Conservation (phyloP, 2,888 invertebrate species). For the Watsonalla binaria region DNA sequence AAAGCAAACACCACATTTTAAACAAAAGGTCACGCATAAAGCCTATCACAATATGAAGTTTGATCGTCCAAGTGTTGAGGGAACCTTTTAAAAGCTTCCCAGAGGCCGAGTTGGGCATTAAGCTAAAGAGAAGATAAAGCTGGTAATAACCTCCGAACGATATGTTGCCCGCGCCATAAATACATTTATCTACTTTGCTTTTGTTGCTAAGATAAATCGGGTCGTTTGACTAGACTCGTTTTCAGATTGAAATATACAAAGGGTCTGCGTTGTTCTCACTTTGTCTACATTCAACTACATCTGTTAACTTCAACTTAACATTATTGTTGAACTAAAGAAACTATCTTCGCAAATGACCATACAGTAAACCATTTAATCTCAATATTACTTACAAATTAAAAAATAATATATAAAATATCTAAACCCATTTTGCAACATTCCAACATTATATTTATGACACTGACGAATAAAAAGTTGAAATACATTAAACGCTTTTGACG, state of each 20-base stretch:
- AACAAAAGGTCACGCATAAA: conserved; percentile 29
- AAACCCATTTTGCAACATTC: too few relatives aligned
- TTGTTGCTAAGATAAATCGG: conserved; percentile 65
- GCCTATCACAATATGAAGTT: conserved; percentile 40
- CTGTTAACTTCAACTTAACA: conserved; percentile 15
- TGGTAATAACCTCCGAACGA: conserved; percentile 53
- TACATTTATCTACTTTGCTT: conserved; percentile 65
- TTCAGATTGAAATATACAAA: conserved; percentile 50
- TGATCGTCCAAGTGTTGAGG: conserved; percentile 57
- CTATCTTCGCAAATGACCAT: too few relatives aligned
- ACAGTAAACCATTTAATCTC: too few relatives aligned
- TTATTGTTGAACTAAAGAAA: too few relatives aligned
- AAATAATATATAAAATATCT: too few relatives aligned
- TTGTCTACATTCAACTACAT: conserved; percentile 35
- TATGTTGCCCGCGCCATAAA: conserved; percentile 60
- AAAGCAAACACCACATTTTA: conserved; percentile 16
- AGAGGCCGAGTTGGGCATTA: conserved; percentile 56
- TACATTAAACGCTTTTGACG: too few relatives aligned
- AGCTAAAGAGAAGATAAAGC: conserved; percentile 61
- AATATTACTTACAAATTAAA: too few relatives aligned
- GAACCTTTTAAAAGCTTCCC: conserved; percentile 67
- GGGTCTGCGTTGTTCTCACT: conserved; percentile 36
- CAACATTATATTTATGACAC: not conserved
- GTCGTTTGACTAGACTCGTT: conserved; percentile 56
- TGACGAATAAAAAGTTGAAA: not conserved